These are phyloP conservation scores for Rhadinocentrus ornatus DNA, from an alignment of 2,797 vertebrate genomes.

Conservation along the genomic window DNA sequence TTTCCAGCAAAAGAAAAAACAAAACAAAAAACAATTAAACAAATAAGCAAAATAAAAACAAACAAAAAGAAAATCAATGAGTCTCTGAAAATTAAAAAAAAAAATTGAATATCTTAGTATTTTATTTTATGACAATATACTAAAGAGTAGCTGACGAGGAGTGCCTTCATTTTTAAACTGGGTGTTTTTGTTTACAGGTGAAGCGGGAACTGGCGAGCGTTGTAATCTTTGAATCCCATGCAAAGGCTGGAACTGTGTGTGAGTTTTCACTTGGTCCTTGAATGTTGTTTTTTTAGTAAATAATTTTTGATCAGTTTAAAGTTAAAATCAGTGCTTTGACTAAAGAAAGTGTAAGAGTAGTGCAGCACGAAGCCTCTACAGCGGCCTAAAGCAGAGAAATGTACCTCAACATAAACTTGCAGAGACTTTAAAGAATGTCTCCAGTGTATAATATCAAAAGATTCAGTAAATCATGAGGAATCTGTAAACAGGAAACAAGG, in stretches of 20 bases:
- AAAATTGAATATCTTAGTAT: not conserved
- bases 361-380: not conserved
- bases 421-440: too few species aligned
- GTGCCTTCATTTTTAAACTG: slow-evolving; percentile 1
- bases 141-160: slow-evolving; percentile 10
- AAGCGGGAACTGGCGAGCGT: slow-evolving; percentile 95
- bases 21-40: too few species aligned
- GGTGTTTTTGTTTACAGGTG: slow-evolving; percentile 82
- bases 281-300: not conserved
- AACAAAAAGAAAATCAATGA: too few species aligned
- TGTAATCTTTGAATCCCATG: slow-evolving; percentile 97
- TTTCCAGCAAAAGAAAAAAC: too few species aligned
- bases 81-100: too few species aligned
- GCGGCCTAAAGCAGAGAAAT: too few species aligned
- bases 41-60: too few species aligned
- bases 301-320: not conserved
- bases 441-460: too few species aligned
- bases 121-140: not conserved
- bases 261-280: slow-evolving; percentile 74
- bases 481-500: too few species aligned
- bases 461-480: too few species aligned
- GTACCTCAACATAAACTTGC: too few species aligned
- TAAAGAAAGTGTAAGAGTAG: not conserved
- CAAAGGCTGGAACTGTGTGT: slow-evolving; percentile 98
- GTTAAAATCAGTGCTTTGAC: not conserved